Base-by-base conservation (phyloP, 2,888 invertebrate genomes). In the Polyploca ridens region DNA sequence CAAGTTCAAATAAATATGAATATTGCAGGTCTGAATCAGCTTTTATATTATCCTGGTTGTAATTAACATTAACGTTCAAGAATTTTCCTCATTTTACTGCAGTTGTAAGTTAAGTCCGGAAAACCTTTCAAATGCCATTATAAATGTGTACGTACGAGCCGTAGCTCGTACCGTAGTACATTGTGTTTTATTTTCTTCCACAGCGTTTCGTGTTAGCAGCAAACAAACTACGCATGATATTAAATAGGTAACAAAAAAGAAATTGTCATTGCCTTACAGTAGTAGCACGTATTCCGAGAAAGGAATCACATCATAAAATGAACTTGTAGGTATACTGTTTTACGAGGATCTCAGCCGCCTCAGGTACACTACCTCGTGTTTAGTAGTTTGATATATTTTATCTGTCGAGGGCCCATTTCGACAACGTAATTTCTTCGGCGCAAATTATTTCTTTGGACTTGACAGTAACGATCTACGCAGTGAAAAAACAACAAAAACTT, bases 1-100 rank as follows among this genome's bases (percentile, higher is more conserved):
- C n/a, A n/a, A n/a, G n/a, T 78, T 78, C 65, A 54, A 65, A 70
- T 74, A 75, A 69, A 77, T 77, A 67, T 81, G 72, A 81, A 81
- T 81, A 64, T 63, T 58, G 58, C 44, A 33, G 33, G 44, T 8
- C 16, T 16, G 49, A 49, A 16, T 49, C 49, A 7, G 5, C 16
- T 8, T 5, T 49, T 16, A 10, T 6, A 16, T 5, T 5, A 14
- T 44, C 44, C 14, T 44, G 13, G 14, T 14, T 44, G 44, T 14
- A 44, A 14, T 44, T 14, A 44, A 13, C 35, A 44, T 13, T 6
- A 44, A 44, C 10, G n/a, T 14, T 38, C 14, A 46, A 46, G n/a
- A 46, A 49, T 49, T n/a, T 16, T 49, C 49, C 49, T 16, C 0
- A 16, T n/a, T 16, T 49, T 49, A 49, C 2, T 49, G 49, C 3